Base-by-base conservation (phyloP, 2,113 vertebrate genomes). In the Semnopithecus entellus region DNA sequence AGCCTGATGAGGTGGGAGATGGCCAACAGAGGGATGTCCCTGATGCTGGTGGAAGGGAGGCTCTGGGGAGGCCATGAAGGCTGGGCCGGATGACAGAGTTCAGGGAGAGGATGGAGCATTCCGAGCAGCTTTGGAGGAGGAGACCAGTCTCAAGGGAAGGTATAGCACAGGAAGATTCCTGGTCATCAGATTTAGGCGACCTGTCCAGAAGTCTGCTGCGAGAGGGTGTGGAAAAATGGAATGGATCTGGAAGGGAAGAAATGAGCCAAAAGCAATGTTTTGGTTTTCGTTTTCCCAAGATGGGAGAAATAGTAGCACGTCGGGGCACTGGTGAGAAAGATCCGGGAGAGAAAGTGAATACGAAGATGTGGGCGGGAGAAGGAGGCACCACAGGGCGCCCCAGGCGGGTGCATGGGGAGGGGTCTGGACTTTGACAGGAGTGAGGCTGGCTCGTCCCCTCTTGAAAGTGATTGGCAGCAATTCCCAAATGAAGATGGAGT, bases 341-440 rank as follows among this genome's bases (percentile, higher is more conserved):
- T 7, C 30, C 38, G 48, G 64, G 14, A 79, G 0, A 6, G 38
- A 82, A 10, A 48, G 75, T 1, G 52, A 1, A 2, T 2, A 1
- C 1, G 10, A 2, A 0, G 1, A 13, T 0, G 59, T 23, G 5
- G 72, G 20, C 43, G 0, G 18, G 18, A 48, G 45, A 43, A 27
- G 45, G 27, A 38, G 68, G 35, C 4, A 1, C 17, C 18, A 4
- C 35, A 20, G 68, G 35, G 17, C 57, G n/a, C 18, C 66, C 5
- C 3, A 20, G 7, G 23, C 0, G 9, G 40, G 14, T 23, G 40
- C 9, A 5, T 2, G 5, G 45, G 7, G 12, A 25, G 48, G 27
- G 52, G 4, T 45, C 48, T 35, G 52, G 40, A 32, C 40, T 48
- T 52, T 6, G 6, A 57, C 43, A 18, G 45, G 20, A 32, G 52